Evolutionary conservation across 92 coral and sea anemone species (phyloP), one percentile per base, ranked within the genome.

Genomic region (Porites rus): DNA sequence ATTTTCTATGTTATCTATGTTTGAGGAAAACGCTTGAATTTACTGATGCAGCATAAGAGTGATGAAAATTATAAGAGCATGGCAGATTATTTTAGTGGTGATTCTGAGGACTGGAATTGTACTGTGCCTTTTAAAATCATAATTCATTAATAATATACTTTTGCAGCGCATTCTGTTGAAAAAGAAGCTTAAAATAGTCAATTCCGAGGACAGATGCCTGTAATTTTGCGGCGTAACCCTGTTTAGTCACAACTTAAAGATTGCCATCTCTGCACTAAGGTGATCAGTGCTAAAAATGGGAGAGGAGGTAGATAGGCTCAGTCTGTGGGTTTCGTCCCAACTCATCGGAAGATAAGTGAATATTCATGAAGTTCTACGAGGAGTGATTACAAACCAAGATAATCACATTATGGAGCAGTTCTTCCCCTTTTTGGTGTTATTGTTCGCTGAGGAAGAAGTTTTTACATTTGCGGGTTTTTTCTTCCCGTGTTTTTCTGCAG

Each of bases 361-460:
- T 83, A 83, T 73, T 83, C 70, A 83, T 83, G 62, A 63, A 31
- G 10, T 24, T 71, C 50, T 7, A 73, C 20, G 53, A 7, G 53
- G 73, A 51, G 54, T 80, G 87, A 83, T 83, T 74, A 61, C 63
- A 74, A 58, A 74, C 73, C 80, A 74, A 72, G 80, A 74, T 83
- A 83, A 83, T 83, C 80, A 83, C 87, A 83, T 83, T 83, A 83
- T 73, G 22, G 64, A 11, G 69, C 87, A 83, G 72, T 62, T 83
- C 59, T 61, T 83, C 28, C 60, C 87, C 80, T 90, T 80, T 60
- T 74, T 90, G 76, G 93, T 74, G 72, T 87, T 76, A 25, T 75
- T 76, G 17, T 81, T 86, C 46, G 93, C 51, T 25, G 90, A 74
- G 62, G 59, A 69, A 11, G 87, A 86, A 51, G 90, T 80, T 69